Evolutionary conservation across 2,888 invertebrate species (phyloP).

Genomic region (Spialia ferax): DNA sequence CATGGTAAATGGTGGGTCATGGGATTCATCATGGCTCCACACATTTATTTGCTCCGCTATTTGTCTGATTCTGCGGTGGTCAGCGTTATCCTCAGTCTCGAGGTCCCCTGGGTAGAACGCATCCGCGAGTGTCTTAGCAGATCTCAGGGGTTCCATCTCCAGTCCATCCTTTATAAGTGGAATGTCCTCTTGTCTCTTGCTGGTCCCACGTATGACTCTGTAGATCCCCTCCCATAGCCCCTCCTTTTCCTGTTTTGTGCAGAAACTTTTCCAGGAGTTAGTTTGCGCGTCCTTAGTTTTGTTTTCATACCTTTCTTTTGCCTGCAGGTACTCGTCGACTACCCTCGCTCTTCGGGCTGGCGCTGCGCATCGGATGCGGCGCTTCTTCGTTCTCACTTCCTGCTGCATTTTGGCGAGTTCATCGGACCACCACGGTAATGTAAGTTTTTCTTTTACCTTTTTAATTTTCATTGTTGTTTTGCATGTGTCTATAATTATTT

Average conservation of each 20-base stretch:
- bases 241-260: slow-evolving; percentile 9
- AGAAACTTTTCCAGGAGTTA: slow-evolving; percentile 2
- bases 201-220: not conserved
- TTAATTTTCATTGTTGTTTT: not conserved
- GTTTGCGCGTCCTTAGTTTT: not conserved
- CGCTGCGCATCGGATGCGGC: slow-evolving; percentile 4
- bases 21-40: not conserved
- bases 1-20: slow-evolving; percentile 2
- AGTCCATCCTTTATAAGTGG: not conserved
- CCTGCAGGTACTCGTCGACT: slow-evolving; percentile 6
- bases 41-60: not conserved
- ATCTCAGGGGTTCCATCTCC: not conserved
- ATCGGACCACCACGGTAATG: slow-evolving; percentile 17
- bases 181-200: not conserved
- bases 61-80: not conserved
- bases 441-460: slow-evolving; percentile 1
- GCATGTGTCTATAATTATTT: not conserved
- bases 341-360: not conserved
- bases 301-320: slow-evolving; percentile 10
- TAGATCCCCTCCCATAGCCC: slow-evolving; percentile 15
- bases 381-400: not conserved
- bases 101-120: not conserved
- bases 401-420: not conserved
- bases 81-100: not conserved
- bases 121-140: not conserved